Conservation (phyloP, 2,888 invertebrate species). For the Schizotus pectinicornis region DNA sequence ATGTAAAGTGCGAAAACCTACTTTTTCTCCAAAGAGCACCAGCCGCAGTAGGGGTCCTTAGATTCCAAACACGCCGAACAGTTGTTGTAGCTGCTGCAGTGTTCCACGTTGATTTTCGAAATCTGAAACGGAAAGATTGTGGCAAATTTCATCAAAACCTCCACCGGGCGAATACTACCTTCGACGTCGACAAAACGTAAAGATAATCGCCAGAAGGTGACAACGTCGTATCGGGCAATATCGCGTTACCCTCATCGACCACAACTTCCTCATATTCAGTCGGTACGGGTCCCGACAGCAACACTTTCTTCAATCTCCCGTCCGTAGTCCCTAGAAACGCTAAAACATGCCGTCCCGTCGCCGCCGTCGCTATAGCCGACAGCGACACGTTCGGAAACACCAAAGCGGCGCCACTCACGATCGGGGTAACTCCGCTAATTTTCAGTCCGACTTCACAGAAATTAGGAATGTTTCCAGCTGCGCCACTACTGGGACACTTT, state of each 20-base stretch:
- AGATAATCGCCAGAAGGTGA: constrained; percentile 84
- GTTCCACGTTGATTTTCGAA: constrained; percentile 82
- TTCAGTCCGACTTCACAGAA: constrained; percentile 93
- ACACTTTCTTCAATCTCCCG: constrained; percentile 86
- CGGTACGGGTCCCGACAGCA: constrained; percentile 74
- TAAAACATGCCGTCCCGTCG: constrained; percentile 90
- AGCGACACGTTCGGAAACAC: constrained; percentile 81
- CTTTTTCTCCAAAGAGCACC: constrained; percentile 92
- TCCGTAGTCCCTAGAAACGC: constrained; percentile 90
- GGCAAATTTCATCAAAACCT: constrained; percentile 1
- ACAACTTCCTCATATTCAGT: constrained; percentile 86
- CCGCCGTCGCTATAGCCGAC: constrained; percentile 85
- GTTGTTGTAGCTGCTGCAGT: constrained; percentile 83
- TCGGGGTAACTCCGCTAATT: constrained; percentile 88
- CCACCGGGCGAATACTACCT: constrained; percentile 57
- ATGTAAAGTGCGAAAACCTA: constrained; percentile 48
- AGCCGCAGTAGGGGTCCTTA: constrained; percentile 92
- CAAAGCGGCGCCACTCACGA: constrained; percentile 76
- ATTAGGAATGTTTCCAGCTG: constrained; percentile 87
- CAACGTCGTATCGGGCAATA: constrained; percentile 86
- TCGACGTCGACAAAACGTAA: constrained; percentile 81
- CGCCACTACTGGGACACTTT: constrained; percentile 86
- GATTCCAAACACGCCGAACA: constrained; percentile 90
- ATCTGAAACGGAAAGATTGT: constrained; percentile 61
- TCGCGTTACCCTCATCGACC: constrained; percentile 79